Evolutionary conservation across 2,113 vertebrate species (phyloP).

Genomic region (Paramormyrops kingsleyae): DNA sequence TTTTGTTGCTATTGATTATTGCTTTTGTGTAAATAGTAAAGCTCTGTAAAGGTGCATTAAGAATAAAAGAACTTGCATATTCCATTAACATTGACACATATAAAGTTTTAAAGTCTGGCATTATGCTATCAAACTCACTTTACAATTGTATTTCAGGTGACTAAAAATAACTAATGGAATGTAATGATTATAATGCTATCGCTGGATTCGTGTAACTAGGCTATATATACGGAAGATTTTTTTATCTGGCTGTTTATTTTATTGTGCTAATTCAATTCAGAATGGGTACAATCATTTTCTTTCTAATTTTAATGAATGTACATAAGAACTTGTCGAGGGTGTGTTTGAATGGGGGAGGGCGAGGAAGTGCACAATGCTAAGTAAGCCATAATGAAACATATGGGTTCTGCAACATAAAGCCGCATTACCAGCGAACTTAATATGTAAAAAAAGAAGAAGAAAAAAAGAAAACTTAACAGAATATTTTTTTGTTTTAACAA

Average conservation of each 20-base stretch:
- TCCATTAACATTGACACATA: neutral
- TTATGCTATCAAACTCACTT: neutral
- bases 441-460: too few relatives aligned
- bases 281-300: neutral
- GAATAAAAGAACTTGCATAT: neutral
- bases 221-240: neutral
- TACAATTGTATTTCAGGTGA: neutral
- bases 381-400: conserved; percentile 28
- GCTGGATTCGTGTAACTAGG: neutral
- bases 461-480: neutral
- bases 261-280: neutral
- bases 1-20: neutral
- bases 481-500: neutral
- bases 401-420: conserved; percentile 38
- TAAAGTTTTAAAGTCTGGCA: neutral
- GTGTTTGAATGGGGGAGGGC: neutral
- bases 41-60: neutral
- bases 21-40: neutral
- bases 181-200: neutral
- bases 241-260: neutral
- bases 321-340: neutral
- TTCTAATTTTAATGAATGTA: neutral
- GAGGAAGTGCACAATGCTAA: conserved; percentile 19
- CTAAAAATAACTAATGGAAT: neutral
- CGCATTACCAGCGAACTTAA: conserved; percentile 30